phyloP scores from a whole-genome alignment of 2,113 vertebrate species.

The Aphelocoma coerulescens region DNA sequence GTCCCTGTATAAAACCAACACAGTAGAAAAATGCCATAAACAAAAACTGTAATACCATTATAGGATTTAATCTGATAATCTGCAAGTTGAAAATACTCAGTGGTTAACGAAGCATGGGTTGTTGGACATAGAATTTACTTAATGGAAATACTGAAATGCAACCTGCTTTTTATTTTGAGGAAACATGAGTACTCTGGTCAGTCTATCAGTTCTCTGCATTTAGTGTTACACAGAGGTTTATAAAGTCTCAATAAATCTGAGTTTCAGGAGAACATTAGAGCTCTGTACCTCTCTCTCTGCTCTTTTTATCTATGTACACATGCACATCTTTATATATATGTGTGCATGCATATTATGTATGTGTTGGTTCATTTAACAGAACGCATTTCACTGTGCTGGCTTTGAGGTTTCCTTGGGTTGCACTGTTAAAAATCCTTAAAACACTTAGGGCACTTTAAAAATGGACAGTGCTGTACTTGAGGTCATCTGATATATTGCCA shows the following conservation, averaged over 20 bases:
- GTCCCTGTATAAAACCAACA: neutral
- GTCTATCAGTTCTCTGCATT: neutral
- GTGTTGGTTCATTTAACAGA: neutral
- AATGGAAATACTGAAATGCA: neutral
- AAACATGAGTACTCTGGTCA: neutral
- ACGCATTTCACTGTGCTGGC: neutral
- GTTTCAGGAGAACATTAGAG: neutral
- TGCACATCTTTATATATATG: neutral
- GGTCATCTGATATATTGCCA: neutral
- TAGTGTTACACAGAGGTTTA: neutral
- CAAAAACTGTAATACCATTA: neutral
- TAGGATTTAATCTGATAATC: neutral
- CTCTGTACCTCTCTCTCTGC: neutral
- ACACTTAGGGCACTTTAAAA: neutral
- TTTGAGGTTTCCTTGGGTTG: neutral
- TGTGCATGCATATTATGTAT: neutral
- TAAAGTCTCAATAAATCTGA: neutral
- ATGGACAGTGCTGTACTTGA: neutral
- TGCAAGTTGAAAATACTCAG: neutral
- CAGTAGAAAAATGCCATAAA: neutral
- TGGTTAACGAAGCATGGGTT: neutral
- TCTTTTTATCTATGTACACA: neutral
- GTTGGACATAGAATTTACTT: neutral
- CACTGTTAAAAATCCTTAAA: neutral
- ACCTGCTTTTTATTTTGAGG: neutral